Base-by-base conservation (phyloP, 2,797 vertebrate species). In the Manis crassicaudata region DNA sequence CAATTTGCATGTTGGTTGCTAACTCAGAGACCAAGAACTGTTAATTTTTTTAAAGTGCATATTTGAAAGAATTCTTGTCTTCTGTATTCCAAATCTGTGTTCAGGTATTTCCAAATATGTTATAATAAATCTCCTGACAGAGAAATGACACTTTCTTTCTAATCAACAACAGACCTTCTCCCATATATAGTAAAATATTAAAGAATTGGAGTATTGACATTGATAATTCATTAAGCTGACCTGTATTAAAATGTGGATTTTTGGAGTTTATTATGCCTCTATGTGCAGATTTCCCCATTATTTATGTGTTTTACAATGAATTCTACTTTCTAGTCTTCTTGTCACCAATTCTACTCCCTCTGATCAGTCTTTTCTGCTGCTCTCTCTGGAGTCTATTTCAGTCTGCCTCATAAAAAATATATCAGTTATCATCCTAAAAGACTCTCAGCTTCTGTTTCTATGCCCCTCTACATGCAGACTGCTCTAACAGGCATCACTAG, bases 311-410 rank as follows among this genome's bases (percentile, higher is more conserved):
- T 32, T 58, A 46, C 29, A 17, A 27, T 80, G 35, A 92, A 25
- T 80, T 88, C 70, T 60, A 56, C 63, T 92, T 96, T 96, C 85
- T 87, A 96, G 77, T 97, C 72, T 94, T 97, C 54, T 89, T 83
- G 68, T 95, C 92, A 82, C 84, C 82, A 95, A 62, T 86, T 97
- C 97, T 96, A 81, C 10, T 94, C 62, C 96, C 91, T 94, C 84
- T 94, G 93, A 95, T 62, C 73, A 93, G 46, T 95, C 58, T 81
- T 88, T 94, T 63, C 76, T 94, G 56, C 86, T 12, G 0, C 60
- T 98, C 75, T 96, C 90, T 97, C 76, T 96, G 67, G 96, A 98
- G 97, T 96, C 68, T 67, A 83, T 97, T 98, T 96, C 18, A 52
- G 62, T 93, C 50, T 76, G 14, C n/a, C 75, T 96, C 63, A 96